Percentiles rank a stretch among this genome's conserved stretches.
Evolutionary conservation across 2,888 invertebrate species (phyloP).

Genomic region (Pollenia angustigena): DNA sequence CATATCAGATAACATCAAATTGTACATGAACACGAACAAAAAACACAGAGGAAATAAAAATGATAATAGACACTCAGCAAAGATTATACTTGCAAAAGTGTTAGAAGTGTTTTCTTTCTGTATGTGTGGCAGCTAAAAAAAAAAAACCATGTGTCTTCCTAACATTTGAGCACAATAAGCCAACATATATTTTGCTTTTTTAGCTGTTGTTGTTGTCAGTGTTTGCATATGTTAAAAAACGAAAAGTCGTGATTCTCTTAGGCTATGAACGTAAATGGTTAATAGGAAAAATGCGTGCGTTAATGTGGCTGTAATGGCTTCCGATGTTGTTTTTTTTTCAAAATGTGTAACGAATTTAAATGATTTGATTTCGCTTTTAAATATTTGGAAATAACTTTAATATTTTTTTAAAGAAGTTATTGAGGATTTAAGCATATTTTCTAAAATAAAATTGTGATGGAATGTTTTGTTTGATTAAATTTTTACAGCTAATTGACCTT

Average conservation of each 20-base stretch:
- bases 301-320: constrained; percentile 61
- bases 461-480: too few relatives aligned
- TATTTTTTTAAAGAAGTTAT: too few relatives aligned
- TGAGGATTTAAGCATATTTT: too few relatives aligned
- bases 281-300: constrained; percentile 60
- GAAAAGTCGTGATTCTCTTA: background rate
- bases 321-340: background rate
- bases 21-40: background rate
- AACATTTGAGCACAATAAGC: background rate
- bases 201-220: background rate
- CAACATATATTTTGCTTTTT: background rate
- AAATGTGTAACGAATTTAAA: constrained; percentile 52
- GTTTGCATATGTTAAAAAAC: background rate
- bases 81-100: background rate
- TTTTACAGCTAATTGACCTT: too few relatives aligned
- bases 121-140: background rate
- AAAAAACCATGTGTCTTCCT: constrained; percentile 29
- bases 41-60: constrained; percentile 5
- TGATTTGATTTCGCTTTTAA: background rate
- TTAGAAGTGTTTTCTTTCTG: too few relatives aligned
- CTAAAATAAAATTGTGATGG: too few relatives aligned
- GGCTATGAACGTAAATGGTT: constrained; percentile 18
- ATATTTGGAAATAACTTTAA: background rate
- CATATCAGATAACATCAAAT: constrained; percentile 40
- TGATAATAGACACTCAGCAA: background rate